Conservation (phyloP, 2,888 invertebrate species). For the Thera britannica region DNA sequence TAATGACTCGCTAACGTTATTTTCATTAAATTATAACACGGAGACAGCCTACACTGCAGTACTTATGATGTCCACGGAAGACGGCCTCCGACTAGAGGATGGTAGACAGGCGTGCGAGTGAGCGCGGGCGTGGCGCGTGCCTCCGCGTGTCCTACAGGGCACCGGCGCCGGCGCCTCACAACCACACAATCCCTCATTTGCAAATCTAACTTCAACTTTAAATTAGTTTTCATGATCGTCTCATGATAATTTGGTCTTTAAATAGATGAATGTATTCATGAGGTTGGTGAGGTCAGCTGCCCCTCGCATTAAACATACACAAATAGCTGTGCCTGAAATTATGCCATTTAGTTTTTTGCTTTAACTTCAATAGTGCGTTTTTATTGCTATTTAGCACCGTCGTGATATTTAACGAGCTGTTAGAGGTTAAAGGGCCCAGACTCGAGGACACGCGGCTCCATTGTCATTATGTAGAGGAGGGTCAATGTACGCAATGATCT, state of each 20-base stretch:
- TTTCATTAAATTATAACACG: slow-evolving; percentile 12
- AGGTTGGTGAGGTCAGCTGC: background rate
- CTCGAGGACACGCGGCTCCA: background rate
- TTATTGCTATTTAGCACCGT: background rate
- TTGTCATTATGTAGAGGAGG: background rate
- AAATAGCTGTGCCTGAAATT: background rate
- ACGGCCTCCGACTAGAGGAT: background rate
- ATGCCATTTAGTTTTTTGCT: background rate
- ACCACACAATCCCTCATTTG: background rate
- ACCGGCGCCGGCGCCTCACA: background rate
- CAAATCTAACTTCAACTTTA: background rate
- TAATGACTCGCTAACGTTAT: slow-evolving; percentile 12
- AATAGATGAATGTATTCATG: background rate
- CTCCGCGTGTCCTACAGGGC: no score
- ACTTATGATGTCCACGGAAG: background rate
- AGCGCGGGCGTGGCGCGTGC: no score
- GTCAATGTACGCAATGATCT: background rate
- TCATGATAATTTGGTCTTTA: background rate
- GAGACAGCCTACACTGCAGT: slow-evolving; percentile 8
- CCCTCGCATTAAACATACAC: background rate
- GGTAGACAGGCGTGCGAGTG: no score
- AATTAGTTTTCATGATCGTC: background rate
- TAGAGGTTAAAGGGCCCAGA: background rate
- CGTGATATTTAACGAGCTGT: background rate
- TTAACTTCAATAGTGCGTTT: background rate